Conservation (phyloP, 1,140 invertebrate genomes). For the Intoshia linei region DNA sequence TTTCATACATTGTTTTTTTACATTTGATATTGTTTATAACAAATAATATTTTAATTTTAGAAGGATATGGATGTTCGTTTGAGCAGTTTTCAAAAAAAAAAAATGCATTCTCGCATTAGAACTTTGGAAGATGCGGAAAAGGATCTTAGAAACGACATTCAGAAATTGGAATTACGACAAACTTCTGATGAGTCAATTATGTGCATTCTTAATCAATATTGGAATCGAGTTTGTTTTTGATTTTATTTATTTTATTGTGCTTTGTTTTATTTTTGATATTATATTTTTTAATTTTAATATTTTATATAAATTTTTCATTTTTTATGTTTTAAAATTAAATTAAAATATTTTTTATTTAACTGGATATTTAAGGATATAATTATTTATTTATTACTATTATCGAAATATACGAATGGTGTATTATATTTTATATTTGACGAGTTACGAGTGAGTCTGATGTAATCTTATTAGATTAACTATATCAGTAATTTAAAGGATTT, state of each 20-base stretch:
- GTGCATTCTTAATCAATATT: constrained; percentile 84
- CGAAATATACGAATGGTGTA: too few relatives aligned
- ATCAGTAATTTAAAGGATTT: too few relatives aligned
- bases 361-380: too few relatives aligned
- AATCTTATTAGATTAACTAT: too few relatives aligned
- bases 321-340: too few relatives aligned
- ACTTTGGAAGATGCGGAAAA: constrained; percentile 52
- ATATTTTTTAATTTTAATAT: not conserved
- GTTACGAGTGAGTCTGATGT: too few relatives aligned
- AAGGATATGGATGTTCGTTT: constrained; percentile 92
- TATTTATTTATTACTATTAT: too few relatives aligned
- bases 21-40: too few relatives aligned
- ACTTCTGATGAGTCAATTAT: constrained; percentile 83
- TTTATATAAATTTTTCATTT: too few relatives aligned
- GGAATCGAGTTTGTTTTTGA: constrained; percentile 30
- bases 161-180: constrained; percentile 74
- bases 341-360: too few relatives aligned
- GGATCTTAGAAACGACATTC: constrained; percentile 57
- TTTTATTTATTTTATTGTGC: not conserved
- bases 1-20: too few relatives aligned
- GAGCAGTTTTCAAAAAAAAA: constrained; percentile 75
- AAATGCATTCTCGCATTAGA: constrained; percentile 51
- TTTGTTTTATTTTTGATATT: not conserved
- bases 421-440: too few relatives aligned
- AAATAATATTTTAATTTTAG: constrained; percentile 10